Conservation (phyloP, 2,113 vertebrate species). For the Arizona elegans region DNA sequence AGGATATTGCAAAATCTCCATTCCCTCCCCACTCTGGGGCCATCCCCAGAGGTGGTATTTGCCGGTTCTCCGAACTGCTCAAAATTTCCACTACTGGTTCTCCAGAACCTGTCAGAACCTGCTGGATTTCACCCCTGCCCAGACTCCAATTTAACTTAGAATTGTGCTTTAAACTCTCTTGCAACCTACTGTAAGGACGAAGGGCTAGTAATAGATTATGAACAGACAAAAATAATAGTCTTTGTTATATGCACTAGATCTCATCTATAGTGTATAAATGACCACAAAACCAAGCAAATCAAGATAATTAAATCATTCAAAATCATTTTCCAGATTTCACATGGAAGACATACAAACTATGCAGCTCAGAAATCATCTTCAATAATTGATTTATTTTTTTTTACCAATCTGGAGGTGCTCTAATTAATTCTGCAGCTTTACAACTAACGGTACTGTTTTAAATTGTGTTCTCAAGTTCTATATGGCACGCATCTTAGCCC, state of each 20-base stretch:
- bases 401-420: background rate
- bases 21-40: no score
- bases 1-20: no score
- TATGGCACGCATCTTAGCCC: background rate
- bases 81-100: no score
- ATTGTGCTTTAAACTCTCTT: background rate
- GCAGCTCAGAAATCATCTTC: background rate
- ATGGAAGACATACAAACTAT: background rate
- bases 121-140: background rate
- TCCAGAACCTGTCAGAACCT: no score
- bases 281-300: background rate
- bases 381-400: background rate
- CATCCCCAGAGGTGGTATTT: no score
- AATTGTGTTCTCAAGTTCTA: background rate
- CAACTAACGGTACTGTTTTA: background rate
- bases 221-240: background rate
- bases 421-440: background rate
- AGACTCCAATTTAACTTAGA: background rate
- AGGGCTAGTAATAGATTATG: background rate
- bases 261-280: background rate
- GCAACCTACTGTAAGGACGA: background rate
- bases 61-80: no score
- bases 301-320: background rate
- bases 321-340: background rate
- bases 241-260: background rate